Evolutionary conservation across 2,888 invertebrate species (phyloP), one percentile per base, ranked within the genome.

Genomic region (Drosophila mettleri): DNA sequence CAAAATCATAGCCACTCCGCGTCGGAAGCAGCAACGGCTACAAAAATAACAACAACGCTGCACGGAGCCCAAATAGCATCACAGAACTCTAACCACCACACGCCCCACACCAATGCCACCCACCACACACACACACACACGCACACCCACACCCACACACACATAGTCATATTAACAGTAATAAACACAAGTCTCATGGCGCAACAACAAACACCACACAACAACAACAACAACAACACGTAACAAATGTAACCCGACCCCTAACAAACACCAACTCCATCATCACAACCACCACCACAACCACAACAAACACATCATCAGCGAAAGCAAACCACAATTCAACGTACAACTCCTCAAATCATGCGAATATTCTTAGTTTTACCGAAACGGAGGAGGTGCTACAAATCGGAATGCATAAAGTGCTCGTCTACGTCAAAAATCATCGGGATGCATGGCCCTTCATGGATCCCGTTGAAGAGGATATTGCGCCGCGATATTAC

Each of bases 401-500:
- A 62, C 95, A 96, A 90, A 97, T 96, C 59, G 97, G 97, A 52
- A 96, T 97, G 96, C 97, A 97, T 92, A 97, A 97, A 93, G 97
- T 98, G 63, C 93, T 98, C 62, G 97, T 97, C 90, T 95, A 96
- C 87, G 94, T 98, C 38, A 97, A 96, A 88, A 95, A 96, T 84
- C 97, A 98, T 91, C 95, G 96, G 62, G 98, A 98, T 91, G 97
- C 98, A 0, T 98, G 98, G 98, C 98, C 98, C 0, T 98, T 98
- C 92, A 94, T 96, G 90, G 97, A 98, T 90, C 97, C 98, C 0
- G 98, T 98, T 1, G 97, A 98, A 86, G 98, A 98, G 90, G 96
- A 97, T 89, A 97, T 96, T 90, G 98, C 98, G 0, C 98, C 98
- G 0, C 96, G 96, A 91, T 96, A 95, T 90, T 95, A 95, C 89